Evolutionary conservation across 2,113 vertebrate genomes (phyloP).

Genomic region (Protobothrops mucrosquamatus): DNA sequence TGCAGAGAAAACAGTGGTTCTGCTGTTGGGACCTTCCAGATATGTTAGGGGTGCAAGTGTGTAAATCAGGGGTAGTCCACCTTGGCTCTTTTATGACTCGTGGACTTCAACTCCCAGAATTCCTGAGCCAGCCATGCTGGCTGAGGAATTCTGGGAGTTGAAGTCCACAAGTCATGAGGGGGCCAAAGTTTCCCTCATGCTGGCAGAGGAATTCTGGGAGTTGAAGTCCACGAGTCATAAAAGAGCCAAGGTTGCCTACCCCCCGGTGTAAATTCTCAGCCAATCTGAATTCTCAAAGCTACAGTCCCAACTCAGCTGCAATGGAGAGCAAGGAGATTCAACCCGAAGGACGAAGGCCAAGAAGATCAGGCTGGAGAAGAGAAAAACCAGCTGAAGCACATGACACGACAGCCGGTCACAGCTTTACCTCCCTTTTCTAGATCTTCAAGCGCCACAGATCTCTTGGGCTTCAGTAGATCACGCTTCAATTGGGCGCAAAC

Average conservation of each 20-base stretch:
- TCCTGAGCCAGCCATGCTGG: too few relatives aligned
- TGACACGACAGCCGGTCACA: too few relatives aligned
- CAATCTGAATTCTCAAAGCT: neutral
- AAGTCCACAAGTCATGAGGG: too few relatives aligned
- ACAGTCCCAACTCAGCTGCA: neutral
- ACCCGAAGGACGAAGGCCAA: too few relatives aligned
- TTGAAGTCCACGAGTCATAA: too few relatives aligned
- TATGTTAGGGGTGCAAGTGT: neutral
- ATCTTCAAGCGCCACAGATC: neutral
- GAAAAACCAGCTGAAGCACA: neutral
- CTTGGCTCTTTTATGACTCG: too few relatives aligned
- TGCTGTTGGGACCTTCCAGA: neutral
- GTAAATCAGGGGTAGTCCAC: neutral
- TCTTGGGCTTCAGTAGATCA: neutral
- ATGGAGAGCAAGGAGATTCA: neutral
- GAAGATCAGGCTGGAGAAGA: neutral
- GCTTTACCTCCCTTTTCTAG: neutral
- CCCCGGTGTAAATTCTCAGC: neutral
- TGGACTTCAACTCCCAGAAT: too few relatives aligned
- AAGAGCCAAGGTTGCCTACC: too few relatives aligned
- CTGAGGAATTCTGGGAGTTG: too few relatives aligned
- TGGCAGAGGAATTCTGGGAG: too few relatives aligned
- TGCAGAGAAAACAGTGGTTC: neutral
- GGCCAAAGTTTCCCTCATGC: too few relatives aligned
- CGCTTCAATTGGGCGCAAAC: too few relatives aligned